A percentile compares a stretch with the other conserved stretches of the same genome.
Conservation (phyloP, 64 coral and sea anemone species). For the Actinia tenebrosa region DNA sequence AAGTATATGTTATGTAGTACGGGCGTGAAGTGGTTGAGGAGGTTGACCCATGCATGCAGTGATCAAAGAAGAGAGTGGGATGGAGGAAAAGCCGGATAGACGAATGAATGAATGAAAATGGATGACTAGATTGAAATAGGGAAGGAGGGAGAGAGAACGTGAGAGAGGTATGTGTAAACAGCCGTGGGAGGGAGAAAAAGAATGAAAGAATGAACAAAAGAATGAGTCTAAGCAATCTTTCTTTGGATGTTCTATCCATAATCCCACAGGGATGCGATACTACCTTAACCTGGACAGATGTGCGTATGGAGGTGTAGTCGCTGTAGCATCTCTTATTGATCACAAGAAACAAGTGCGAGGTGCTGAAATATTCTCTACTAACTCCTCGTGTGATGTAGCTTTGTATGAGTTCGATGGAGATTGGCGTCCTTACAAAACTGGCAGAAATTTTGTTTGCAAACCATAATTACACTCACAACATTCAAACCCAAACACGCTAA, state of each 20-base stretch:
- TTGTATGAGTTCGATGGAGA: not conserved
- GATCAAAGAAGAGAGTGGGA: no score
- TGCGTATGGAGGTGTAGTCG: slow-evolving; percentile 51
- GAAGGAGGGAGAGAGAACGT: not conserved
- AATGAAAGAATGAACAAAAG: not conserved
- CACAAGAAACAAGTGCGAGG: slow-evolving; percentile 44
- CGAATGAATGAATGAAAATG: no score
- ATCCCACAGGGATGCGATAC: slow-evolving; percentile 43
- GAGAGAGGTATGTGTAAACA: no score
- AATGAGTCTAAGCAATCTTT: no score
- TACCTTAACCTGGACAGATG: slow-evolving; percentile 82
- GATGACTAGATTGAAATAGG: no score
- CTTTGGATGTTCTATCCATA: not conserved
- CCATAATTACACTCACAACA: not conserved
- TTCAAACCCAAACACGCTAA: not conserved
- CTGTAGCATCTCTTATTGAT: slow-evolving; percentile 19
- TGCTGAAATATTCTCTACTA: slow-evolving; percentile 35
- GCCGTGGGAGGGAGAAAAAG: no score
- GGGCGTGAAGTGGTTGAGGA: no score
- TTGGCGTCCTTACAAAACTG: not conserved
- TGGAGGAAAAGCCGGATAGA: no score
- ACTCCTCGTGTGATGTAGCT: slow-evolving; percentile 16
- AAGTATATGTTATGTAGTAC: no score
- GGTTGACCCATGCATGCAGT: no score
- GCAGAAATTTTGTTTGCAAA: not conserved